phyloP scores from a whole-genome alignment of 2,888 invertebrate genomes.

The Calliphora vomitoria region DNA sequence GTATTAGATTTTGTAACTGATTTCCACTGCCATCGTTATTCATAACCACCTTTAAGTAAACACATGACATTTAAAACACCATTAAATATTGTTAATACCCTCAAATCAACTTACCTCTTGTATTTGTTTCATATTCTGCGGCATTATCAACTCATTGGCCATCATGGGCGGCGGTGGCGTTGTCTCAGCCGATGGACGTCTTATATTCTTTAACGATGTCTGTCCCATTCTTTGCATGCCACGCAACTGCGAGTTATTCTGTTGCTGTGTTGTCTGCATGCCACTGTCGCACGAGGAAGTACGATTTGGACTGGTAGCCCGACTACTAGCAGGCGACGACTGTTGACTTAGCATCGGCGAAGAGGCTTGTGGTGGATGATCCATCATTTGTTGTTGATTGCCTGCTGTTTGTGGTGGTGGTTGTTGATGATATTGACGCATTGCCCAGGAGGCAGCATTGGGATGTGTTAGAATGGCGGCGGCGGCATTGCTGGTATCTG shows the following conservation, averaged over 20 bases:
- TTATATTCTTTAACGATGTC: slow-evolving; percentile 79
- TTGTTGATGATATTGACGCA: slow-evolving; percentile 79
- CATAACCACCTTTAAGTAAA: slow-evolving; percentile 78
- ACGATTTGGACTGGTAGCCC: slow-evolving; percentile 88
- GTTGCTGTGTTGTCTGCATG: slow-evolving; percentile 77
- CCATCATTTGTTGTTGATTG: slow-evolving; percentile 64
- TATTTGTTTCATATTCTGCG: slow-evolving; percentile 81
- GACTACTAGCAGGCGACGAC: slow-evolving; percentile 92
- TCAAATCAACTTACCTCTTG: slow-evolving; percentile 81
- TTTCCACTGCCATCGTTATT: slow-evolving; percentile 81
- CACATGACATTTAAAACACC: neutral
- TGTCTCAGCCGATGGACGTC: slow-evolving; percentile 83
- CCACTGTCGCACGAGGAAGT: slow-evolving; percentile 74
- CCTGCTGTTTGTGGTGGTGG: slow-evolving; percentile 63
- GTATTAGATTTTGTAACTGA: slow-evolving; percentile 82
- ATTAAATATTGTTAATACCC: neutral
- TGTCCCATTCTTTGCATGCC: slow-evolving; percentile 80
- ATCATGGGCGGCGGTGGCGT: slow-evolving; percentile 81
- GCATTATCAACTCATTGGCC: slow-evolving; percentile 78
- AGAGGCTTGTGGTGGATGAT: slow-evolving; percentile 86
- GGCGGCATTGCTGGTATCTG: slow-evolving; percentile 76
- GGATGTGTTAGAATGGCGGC: slow-evolving; percentile 80
- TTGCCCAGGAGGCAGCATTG: slow-evolving; percentile 79
- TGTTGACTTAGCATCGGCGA: slow-evolving; percentile 90
- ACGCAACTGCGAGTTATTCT: slow-evolving; percentile 79